phyloP scores from a whole-genome alignment of 1,140 invertebrate species.

The Cherax destructor region DNA sequence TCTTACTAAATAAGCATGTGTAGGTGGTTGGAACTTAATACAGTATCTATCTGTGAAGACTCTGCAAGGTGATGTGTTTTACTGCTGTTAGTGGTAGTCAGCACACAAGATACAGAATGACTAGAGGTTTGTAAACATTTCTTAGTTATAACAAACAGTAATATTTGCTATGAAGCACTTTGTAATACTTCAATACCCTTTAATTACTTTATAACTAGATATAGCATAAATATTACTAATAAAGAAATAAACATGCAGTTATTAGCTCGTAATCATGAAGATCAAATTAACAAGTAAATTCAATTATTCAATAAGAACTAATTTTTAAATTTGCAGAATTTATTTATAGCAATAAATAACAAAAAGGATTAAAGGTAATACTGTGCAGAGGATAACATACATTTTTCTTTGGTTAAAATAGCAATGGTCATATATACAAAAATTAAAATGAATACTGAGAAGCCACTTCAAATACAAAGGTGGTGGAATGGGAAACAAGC shows the following conservation, averaged over 20 bases:
- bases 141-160: neutral
- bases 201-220: no score
- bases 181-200: neutral
- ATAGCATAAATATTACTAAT: no score
- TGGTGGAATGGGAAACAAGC: no score
- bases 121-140: neutral
- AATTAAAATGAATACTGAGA: neutral
- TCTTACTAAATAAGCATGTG: no score
- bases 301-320: neutral
- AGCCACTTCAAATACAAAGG: no score
- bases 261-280: no score
- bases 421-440: neutral
- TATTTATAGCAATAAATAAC: neutral
- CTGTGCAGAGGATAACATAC: neutral
- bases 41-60: no score
- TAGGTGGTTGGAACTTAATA: no score
- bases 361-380: neutral
- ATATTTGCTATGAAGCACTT: neutral
- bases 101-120: no score
- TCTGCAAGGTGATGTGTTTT: no score
- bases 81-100: no score
- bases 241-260: no score
- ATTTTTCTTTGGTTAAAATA: slow-evolving; percentile 4
- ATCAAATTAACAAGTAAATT: neutral
- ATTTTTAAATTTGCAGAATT: neutral